A percentile compares a stretch with the other conserved stretches of the same genome.
phyloP scores from a whole-genome alignment of 2,797 vertebrate species.

The Diglossa cyanea region DNA sequence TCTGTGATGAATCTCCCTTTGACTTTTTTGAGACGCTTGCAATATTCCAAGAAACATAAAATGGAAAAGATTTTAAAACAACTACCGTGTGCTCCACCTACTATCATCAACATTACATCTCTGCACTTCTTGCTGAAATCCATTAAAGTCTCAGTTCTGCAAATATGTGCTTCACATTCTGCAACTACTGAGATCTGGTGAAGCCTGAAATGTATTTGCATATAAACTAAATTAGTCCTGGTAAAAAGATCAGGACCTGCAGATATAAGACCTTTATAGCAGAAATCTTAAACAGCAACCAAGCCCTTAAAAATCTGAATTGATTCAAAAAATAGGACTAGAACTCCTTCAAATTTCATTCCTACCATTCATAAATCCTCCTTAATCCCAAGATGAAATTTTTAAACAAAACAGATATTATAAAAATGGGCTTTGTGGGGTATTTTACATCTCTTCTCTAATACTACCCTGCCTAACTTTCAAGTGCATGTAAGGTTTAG shows the following conservation, averaged over 20 bases:
- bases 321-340: background rate
- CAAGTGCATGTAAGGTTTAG: background rate
- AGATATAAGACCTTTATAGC: background rate
- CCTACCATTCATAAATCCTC: background rate
- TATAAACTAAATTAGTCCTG: background rate
- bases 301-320: background rate
- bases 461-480: background rate
- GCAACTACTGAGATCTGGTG: background rate
- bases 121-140: background rate
- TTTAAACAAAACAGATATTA: background rate
- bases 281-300: background rate
- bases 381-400: background rate
- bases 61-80: background rate
- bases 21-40: accelerated
- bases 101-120: background rate
- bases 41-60: background rate
- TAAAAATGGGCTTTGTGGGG: background rate
- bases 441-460: background rate
- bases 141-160: background rate
- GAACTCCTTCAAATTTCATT: background rate
- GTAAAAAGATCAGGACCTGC: background rate
- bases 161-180: background rate
- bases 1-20: background rate
- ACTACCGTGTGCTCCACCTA: background rate
- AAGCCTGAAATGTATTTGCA: background rate